phyloP scores from a whole-genome alignment of 2,797 vertebrate species.

The Acropternis orthonyx region DNA sequence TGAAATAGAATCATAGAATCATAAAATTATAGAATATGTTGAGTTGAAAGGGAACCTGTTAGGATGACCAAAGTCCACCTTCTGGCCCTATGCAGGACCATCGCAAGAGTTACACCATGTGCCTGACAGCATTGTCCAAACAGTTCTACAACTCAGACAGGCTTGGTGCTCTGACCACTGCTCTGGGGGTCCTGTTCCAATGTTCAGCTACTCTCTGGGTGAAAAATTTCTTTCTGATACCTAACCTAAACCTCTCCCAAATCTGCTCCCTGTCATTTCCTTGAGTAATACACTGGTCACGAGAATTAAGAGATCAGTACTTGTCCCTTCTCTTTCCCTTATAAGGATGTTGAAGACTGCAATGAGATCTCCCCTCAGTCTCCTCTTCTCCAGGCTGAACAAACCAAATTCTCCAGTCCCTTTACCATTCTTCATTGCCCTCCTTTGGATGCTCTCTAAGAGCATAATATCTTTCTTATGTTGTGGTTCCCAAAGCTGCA shows the following conservation, averaged over 20 bases:
- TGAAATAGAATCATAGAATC: neutral
- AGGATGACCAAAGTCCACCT: neutral
- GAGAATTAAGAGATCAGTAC: neutral
- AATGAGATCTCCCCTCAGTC: neutral
- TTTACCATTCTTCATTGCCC: too few relatives aligned
- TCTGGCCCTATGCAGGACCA: too few relatives aligned
- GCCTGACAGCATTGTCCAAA: neutral
- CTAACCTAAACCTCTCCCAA: neutral
- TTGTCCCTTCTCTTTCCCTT: neutral
- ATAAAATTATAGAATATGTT: neutral
- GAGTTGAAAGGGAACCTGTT: neutral
- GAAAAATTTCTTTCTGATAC: neutral
- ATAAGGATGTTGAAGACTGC: neutral
- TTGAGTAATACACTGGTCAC: neutral
- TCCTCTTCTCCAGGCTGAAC: neutral
- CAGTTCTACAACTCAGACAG: neutral
- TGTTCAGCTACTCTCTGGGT: rapidly evolving
- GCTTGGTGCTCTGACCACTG: neutral
- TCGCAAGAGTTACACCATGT: rapidly evolving
- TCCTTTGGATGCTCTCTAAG: too few relatives aligned
- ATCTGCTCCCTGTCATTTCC: neutral
- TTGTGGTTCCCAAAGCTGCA: too few relatives aligned
- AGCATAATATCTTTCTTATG: too few relatives aligned
- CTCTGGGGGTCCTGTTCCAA: neutral
- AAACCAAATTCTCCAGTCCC: neutral